Evolutionary conservation across 2,797 vertebrate genomes (phyloP).

Genomic region (Zalophus californianus): DNA sequence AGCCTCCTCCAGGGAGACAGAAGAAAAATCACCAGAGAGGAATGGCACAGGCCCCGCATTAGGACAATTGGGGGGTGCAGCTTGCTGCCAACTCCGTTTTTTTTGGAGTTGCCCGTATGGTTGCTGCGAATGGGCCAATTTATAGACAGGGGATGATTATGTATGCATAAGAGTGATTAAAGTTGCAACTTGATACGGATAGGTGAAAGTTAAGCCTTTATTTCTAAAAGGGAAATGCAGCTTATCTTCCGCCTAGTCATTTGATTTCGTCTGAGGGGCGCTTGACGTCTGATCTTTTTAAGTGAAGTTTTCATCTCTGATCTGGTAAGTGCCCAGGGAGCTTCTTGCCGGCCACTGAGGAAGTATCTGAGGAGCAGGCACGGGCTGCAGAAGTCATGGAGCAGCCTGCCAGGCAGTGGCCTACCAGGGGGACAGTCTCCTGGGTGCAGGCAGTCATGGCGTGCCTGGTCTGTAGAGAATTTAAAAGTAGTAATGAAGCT

Average conservation of each 20-base stretch:
- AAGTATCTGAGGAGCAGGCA: not conserved
- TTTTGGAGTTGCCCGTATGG: not conserved
- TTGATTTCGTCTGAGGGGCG: not conserved
- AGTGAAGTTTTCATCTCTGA: not conserved
- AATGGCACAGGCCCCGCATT: not conserved
- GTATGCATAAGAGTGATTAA: not conserved
- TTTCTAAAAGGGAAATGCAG: conserved; percentile 27
- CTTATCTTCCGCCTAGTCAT: not conserved
- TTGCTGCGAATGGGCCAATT: not conserved
- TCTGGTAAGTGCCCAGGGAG: not conserved
- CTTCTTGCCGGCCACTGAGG: not conserved
- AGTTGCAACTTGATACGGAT: not conserved
- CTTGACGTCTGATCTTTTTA: conserved; percentile 51
- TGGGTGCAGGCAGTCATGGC: fast-evolving
- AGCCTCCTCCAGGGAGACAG: conserved; percentile 15
- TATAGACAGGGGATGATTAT: not conserved
- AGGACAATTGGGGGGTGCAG: not conserved
- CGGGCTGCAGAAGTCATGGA: not conserved
- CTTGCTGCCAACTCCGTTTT: not conserved
- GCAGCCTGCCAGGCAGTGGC: not conserved
- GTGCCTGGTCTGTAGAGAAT: not conserved
- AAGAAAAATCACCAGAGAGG: conserved; percentile 21
- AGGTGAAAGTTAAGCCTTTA: conserved; percentile 22
- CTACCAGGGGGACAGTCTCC: not conserved
- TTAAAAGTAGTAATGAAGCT: not conserved